phyloP scores from a whole-genome alignment of 1,140 invertebrate species.

The Neotoxoptera formosana region DNA sequence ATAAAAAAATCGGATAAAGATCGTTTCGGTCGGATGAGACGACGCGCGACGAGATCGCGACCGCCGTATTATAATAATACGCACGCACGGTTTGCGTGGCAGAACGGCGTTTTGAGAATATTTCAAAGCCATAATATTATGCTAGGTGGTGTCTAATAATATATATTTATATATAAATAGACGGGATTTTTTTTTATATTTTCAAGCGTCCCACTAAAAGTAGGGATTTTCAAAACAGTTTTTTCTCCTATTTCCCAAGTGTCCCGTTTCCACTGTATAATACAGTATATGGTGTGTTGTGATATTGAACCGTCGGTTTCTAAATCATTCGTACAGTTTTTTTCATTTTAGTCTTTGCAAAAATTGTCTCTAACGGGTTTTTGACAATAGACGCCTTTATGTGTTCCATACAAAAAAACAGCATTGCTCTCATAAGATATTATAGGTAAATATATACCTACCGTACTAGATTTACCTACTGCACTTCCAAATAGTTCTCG shows the following conservation, averaged over 20 bases:
- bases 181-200: too few species aligned
- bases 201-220: not conserved
- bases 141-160: not conserved
- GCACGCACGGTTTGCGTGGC: too few species aligned
- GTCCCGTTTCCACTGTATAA: not conserved
- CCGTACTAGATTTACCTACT: not conserved
- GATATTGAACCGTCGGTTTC: not conserved
- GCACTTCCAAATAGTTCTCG: not conserved
- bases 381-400: not conserved
- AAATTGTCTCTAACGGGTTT: not conserved
- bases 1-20: not conserved
- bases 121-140: not conserved
- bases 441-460: not conserved
- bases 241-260: not conserved
- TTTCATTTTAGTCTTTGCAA: not conserved
- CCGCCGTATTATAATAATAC: not conserved
- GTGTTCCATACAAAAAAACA: not conserved
- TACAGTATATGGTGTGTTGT: not conserved
- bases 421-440: not conserved
- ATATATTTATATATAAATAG: too few species aligned
- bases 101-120: not conserved
- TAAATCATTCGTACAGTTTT: not conserved
- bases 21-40: not conserved
- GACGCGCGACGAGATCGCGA: not conserved
- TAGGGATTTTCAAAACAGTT: not conserved